phyloP scores from a whole-genome alignment of 2,888 invertebrate species.

The Drosophila setosimentum region DNA sequence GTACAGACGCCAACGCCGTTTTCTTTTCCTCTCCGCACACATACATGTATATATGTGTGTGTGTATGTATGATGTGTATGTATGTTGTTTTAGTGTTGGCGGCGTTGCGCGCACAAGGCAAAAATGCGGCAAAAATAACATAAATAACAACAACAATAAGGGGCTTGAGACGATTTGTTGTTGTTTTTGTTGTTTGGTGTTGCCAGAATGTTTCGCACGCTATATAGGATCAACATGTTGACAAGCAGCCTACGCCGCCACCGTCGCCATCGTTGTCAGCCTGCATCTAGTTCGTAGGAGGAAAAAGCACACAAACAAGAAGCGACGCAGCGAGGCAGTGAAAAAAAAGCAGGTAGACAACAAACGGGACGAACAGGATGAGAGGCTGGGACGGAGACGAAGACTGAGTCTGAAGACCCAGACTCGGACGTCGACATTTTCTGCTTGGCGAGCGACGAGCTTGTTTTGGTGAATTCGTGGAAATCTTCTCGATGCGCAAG shows the following conservation, averaged over 20 bases:
- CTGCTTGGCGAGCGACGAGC: conserved; percentile 35
- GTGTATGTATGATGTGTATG: conserved; percentile 9
- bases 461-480: conserved; percentile 66
- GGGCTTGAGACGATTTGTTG: conserved; percentile 36
- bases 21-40: conserved; percentile 35
- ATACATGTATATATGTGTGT: not conserved
- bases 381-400: conserved; percentile 8
- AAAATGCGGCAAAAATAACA: conserved; percentile 66
- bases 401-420: conserved; percentile 30
- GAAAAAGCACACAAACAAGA: conserved; percentile 77
- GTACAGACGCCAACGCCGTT: conserved; percentile 47
- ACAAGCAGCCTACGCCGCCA: conserved; percentile 56
- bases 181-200: conserved; percentile 60
- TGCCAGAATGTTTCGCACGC: conserved; percentile 74
- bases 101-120: conserved; percentile 25
- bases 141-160: conserved; percentile 64
- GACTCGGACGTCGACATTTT: conserved; percentile 41
- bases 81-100: conserved; percentile 31
- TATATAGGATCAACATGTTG: conserved; percentile 76
- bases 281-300: conserved; percentile 55
- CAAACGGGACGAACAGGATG: conserved; percentile 77
- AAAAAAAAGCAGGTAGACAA: conserved; percentile 61
- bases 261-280: conserved; percentile 13
- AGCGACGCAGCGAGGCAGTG: conserved; percentile 66
- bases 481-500: conserved; percentile 72